A percentile compares a stretch with the other conserved stretches of the same genome.
Evolutionary conservation across 2,113 vertebrate genomes (phyloP).

Genomic region (Dromas ardeola): DNA sequence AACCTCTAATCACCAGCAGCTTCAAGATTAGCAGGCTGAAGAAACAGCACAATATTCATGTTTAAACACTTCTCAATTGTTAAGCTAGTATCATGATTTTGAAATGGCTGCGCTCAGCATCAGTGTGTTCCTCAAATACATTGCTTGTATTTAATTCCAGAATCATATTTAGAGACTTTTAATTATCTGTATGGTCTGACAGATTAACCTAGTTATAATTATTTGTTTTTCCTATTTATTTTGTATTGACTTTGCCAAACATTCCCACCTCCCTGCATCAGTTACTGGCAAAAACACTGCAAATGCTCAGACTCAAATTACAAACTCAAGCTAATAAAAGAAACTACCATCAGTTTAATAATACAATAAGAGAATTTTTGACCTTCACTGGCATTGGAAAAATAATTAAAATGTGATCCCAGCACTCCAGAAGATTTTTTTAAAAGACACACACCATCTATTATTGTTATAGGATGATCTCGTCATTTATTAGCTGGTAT

Average conservation of each 20-base stretch:
- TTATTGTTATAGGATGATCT: neutral
- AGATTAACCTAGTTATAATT: constrained; percentile 1
- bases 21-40: neutral
- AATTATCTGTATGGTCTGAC: neutral
- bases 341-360: neutral
- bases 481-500: constrained; percentile 11
- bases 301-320: neutral
- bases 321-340: neutral
- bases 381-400: neutral
- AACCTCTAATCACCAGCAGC: neutral
- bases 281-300: neutral
- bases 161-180: neutral
- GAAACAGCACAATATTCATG: neutral
- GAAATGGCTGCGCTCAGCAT: neutral
- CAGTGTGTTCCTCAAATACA: neutral
- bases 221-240: neutral
- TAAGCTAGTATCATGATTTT: neutral
- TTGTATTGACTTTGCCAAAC: neutral
- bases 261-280: neutral
- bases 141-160: neutral
- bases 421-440: neutral
- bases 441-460: neutral
- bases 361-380: neutral
- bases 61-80: neutral
- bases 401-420: constrained; percentile 34